Conservation (phyloP, 2,113 vertebrate genomes). For the Macroglossus sobrinus region DNA sequence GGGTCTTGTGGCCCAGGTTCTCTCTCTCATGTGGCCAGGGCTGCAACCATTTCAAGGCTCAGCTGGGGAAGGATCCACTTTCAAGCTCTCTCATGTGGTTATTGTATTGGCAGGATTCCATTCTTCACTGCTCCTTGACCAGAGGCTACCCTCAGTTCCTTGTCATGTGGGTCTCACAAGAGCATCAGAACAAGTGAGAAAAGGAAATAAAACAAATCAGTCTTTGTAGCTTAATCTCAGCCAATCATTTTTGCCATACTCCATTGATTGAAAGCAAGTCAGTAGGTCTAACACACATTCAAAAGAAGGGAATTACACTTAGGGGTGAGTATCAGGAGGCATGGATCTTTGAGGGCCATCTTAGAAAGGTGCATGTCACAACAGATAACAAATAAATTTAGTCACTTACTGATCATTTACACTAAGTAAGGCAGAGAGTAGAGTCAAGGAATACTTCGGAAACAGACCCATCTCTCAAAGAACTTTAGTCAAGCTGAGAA, state of each 20-base stretch:
- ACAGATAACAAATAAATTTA: background rate
- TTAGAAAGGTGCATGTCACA: background rate
- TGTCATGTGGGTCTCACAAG: background rate
- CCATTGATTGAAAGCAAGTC: background rate
- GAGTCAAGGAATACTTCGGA: background rate
- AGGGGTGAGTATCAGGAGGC: background rate
- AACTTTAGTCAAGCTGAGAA: background rate
- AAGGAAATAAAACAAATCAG: background rate
- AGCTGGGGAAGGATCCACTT: background rate
- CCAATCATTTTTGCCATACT: background rate
- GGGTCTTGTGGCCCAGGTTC: background rate
- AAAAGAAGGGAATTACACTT: background rate
- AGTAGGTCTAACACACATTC: background rate
- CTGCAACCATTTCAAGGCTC: background rate
- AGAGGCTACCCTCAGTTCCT: background rate
- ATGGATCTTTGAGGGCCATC: background rate
- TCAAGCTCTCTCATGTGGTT: background rate
- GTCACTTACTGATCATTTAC: background rate
- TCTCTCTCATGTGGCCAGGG: background rate
- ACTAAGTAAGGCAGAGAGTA: background rate
- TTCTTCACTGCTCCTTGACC: background rate
- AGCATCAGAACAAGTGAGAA: background rate
- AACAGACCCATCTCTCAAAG: background rate
- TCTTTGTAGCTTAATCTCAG: background rate
- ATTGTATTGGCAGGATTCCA: background rate